A percentile compares a stretch with the other conserved stretches of the same genome.
Conservation (phyloP, 2,888 invertebrate genomes). For the Norana najaformis region DNA sequence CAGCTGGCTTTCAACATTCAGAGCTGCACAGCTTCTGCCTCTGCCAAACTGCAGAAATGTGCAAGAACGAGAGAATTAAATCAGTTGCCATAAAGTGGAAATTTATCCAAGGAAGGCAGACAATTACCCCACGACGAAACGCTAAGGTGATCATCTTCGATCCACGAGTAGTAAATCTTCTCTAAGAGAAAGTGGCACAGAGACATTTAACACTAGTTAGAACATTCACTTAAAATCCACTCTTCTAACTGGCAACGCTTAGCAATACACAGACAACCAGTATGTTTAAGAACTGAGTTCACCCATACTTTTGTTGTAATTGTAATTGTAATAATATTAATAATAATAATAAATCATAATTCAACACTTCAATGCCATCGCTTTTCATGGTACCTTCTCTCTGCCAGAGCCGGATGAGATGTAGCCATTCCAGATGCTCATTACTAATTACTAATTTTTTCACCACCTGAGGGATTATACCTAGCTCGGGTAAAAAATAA, state of each 20-base stretch:
- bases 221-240: neutral
- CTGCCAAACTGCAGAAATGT: neutral
- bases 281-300: neutral
- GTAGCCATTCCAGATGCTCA: no score
- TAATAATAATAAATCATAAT: no score
- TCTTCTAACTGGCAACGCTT: neutral
- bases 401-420: no score
- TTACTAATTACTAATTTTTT: no score
- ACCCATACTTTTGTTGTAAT: neutral
- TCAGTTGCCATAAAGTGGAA: slow-evolving; percentile 7
- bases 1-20: neutral
- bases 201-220: neutral
- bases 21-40: neutral
- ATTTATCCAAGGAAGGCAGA: neutral
- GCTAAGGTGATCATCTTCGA: neutral
- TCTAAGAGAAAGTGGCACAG: neutral
- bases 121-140: neutral
- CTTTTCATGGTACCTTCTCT: no score
- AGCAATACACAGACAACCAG: neutral
- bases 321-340: no score
- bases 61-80: neutral
- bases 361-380: no score
- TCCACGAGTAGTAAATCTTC: neutral
- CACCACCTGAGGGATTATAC: no score
- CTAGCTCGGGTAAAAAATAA: no score